Evolutionary conservation across 2,888 invertebrate genomes (phyloP).

Genomic region (Drosophila borealis): DNA sequence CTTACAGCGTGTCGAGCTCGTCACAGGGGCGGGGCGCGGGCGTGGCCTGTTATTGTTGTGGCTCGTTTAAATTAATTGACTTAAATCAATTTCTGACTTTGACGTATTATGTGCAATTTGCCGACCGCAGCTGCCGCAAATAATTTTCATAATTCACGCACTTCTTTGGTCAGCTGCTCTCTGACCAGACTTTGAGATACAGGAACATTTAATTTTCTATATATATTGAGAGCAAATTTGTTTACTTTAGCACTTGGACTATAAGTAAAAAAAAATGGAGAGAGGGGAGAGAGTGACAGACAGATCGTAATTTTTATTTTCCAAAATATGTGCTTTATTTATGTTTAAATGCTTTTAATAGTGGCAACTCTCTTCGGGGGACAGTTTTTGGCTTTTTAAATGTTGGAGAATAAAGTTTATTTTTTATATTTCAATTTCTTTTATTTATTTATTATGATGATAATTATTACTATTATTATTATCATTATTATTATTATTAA

Average conservation of each 20-base stretch:
- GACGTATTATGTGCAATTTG: slow-evolving; percentile 73
- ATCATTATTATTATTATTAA: no score
- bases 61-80: slow-evolving; percentile 80
- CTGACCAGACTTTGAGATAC: slow-evolving; percentile 1
- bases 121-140: slow-evolving; percentile 61
- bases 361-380: no score
- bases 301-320: no score
- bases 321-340: no score
- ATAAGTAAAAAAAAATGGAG: not conserved
- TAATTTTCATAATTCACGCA: slow-evolving; percentile 77
- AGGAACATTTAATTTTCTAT: slow-evolving; percentile 24
- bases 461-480: no score
- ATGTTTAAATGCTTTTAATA: no score
- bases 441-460: no score
- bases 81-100: slow-evolving; percentile 82
- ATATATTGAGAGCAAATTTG: slow-evolving; percentile 4
- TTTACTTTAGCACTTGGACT: not conserved
- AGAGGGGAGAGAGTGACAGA: no score
- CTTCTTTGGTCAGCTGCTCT: slow-evolving; percentile 38
- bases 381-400: no score
- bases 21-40: slow-evolving; percentile 4
- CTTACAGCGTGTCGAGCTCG: slow-evolving; percentile 13
- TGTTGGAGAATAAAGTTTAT: no score
- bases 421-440: no score
- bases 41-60: slow-evolving; percentile 43